Conservation (phyloP, 1,140 invertebrate genomes). For the Bombus pascuorum region DNA sequence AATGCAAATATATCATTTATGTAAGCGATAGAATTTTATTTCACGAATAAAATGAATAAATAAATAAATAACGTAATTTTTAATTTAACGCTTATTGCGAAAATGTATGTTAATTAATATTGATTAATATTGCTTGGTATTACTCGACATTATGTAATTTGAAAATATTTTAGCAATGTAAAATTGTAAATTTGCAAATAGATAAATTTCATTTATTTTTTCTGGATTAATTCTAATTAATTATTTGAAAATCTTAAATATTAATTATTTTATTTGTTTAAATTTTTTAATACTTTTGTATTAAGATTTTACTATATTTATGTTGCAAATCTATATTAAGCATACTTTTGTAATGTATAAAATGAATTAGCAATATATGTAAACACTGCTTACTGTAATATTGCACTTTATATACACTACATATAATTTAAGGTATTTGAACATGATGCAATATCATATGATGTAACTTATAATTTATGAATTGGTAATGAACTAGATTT, state of each 20-base stretch:
- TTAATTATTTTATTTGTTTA: background rate
- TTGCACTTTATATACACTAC: background rate
- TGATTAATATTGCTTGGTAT: background rate
- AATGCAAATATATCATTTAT: background rate
- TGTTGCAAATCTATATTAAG: background rate
- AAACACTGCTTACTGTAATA: background rate
- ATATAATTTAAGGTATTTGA: background rate
- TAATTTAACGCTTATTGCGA: background rate
- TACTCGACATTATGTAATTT: background rate
- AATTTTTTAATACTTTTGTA: background rate
- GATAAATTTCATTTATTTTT: background rate
- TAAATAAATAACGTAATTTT: background rate
- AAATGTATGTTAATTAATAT: background rate
- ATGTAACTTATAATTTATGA: constrained; percentile 18
- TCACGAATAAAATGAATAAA: background rate
- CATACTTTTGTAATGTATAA: background rate
- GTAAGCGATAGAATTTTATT: constrained; percentile 8
- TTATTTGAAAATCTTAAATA: background rate
- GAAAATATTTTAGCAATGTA: background rate
- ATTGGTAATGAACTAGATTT: constrained; percentile 32
- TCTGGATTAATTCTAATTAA: background rate
- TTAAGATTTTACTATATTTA: background rate
- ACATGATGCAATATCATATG: constrained; percentile 6
- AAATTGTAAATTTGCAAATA: background rate
- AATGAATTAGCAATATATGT: background rate